Base-by-base conservation (phyloP, 2,888 invertebrate species). In the Tetheella fluctuosa region DNA sequence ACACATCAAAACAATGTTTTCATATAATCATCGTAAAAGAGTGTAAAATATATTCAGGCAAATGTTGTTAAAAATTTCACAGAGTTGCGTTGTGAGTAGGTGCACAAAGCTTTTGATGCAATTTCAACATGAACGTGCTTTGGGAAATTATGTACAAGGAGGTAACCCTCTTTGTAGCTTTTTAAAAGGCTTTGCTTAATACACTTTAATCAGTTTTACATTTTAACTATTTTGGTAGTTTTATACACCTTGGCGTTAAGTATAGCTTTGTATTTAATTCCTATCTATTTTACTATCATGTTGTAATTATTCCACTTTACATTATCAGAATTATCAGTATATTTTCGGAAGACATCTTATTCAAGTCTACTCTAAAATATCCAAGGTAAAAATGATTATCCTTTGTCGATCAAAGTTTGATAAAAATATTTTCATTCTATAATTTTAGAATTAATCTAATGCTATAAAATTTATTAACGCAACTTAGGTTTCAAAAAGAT, bases 101-200 rank as follows among this genome's bases (percentile, higher is more conserved):
- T 72, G 70, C 63, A 78, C 73, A 77, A 78, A 77, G 73, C 73
- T 77, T 74, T 74, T 73, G 71, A 79, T 75, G 74, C 71, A 77
- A 73, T 79, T 77, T 77, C 64, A 71, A 63, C 72, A 69, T 64
- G 61, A 62, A 71, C 67, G 71, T 70, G 64, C 64, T 56, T 56
- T 56, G 15, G 17, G 23, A 55, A 55, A 55, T 54, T 34, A 55
- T 55, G 55, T 55, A 55, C 42, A 42, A 20, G 34, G 34, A 30
- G 23, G 25, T 34, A 48, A 48, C 48, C 20, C 20, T 55, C 23
- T 17, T 34, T 37, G 55, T 37, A 37, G 20, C 23, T 37, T 55
- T 17, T 34, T 15, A 55, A 25, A 34, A 20, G 55, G 30, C 30
- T 55, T 55, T 37, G 12, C 6, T 34, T 34, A 23, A 48, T 48